Conservation (phyloP, 1,140 invertebrate genomes). For the Dendrolimus kikuchii region DNA sequence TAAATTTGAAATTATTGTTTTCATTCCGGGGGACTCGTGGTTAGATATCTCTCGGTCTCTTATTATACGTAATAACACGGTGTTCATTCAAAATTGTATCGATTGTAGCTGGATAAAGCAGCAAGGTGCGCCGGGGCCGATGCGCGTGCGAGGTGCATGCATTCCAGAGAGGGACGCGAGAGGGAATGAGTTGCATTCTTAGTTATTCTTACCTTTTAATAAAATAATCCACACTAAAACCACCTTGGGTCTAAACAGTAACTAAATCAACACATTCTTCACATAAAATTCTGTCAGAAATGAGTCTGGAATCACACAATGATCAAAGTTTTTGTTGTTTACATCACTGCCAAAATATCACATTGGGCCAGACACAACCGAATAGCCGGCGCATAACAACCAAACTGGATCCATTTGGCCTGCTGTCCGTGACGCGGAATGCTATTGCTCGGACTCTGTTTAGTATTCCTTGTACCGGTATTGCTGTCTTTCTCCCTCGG, state of each 20-base stretch:
- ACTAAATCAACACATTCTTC: slow-evolving; percentile 37
- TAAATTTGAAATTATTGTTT: too few relatives aligned
- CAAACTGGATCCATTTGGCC: slow-evolving; percentile 63
- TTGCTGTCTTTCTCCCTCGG: slow-evolving; percentile 34
- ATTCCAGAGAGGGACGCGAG: slow-evolving; percentile 52
- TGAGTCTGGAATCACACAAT: slow-evolving; percentile 33
- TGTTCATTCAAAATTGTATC: slow-evolving; percentile 16
- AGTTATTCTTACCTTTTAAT: slow-evolving; percentile 53
- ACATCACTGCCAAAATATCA: slow-evolving; percentile 48
- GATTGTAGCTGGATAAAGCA: slow-evolving; percentile 35
- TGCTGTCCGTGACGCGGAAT: slow-evolving; percentile 50
- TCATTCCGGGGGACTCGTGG: too few relatives aligned
- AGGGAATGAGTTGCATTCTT: slow-evolving; percentile 56
- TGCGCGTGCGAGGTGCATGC: slow-evolving; percentile 43
- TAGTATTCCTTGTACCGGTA: slow-evolving; percentile 9
- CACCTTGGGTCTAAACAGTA: slow-evolving; percentile 15
- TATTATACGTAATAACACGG: too few relatives aligned
- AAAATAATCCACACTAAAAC: slow-evolving; percentile 15
- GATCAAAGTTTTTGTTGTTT: slow-evolving; percentile 46
- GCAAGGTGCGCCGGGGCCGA: slow-evolving; percentile 59
- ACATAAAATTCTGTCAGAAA: slow-evolving; percentile 31
- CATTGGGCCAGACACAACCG: slow-evolving; percentile 37
- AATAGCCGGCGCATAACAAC: slow-evolving; percentile 46
- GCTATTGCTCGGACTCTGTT: slow-evolving; percentile 54
- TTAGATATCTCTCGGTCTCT: too few relatives aligned